phyloP scores from a whole-genome alignment of 2,888 invertebrate species.

The Ischnura elegans region DNA sequence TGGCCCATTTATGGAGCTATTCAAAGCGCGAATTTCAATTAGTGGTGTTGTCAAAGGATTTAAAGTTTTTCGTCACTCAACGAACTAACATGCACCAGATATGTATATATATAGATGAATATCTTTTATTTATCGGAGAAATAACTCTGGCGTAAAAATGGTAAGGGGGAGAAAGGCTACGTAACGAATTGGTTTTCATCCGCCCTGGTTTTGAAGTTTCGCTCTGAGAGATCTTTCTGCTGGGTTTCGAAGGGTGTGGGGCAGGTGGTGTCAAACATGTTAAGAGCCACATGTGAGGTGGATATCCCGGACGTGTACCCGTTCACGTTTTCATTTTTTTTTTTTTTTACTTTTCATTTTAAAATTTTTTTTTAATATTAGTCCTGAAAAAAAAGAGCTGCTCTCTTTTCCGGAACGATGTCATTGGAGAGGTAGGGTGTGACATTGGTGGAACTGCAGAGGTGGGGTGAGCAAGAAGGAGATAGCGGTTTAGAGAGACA shows the following conservation, averaged over 20 bases:
- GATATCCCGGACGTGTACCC: background rate
- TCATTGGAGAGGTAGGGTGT: background rate
- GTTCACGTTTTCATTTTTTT: background rate
- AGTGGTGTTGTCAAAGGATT: too few relatives aligned
- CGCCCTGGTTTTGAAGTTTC: background rate
- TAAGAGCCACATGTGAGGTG: background rate
- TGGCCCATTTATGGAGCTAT: too few relatives aligned
- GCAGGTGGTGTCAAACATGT: background rate
- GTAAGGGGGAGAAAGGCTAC: too few relatives aligned
- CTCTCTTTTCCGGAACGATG: background rate
- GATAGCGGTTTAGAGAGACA: conserved; percentile 19
- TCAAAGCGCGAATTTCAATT: too few relatives aligned
- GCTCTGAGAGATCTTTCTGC: background rate
- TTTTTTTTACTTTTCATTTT: background rate
- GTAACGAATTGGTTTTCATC: background rate
- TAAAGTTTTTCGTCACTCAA: too few relatives aligned
- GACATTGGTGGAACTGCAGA: background rate
- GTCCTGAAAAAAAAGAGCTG: background rate
- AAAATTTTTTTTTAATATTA: too few relatives aligned
- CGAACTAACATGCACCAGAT: too few relatives aligned
- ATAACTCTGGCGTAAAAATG: too few relatives aligned
- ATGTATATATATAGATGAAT: too few relatives aligned
- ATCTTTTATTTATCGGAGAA: too few relatives aligned
- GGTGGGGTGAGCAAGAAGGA: background rate
- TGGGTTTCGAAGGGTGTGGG: too few relatives aligned